Evolutionary conservation across 2,797 vertebrate genomes (phyloP), one percentile per base, ranked within the genome.

Genomic region (Enteromius viviparus): DNA sequence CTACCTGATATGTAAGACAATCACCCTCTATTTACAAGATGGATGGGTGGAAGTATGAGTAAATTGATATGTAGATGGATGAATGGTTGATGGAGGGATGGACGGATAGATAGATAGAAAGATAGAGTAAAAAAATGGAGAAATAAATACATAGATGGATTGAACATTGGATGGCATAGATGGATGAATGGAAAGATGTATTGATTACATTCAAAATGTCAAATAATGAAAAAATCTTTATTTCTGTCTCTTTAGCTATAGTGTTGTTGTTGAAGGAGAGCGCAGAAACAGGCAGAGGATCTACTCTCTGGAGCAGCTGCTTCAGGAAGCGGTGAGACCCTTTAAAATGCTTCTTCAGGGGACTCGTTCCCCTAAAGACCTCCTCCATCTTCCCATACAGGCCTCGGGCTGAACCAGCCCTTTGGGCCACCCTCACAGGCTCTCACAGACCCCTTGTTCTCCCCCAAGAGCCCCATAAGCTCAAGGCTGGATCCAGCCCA

Each of bases 271-370:
- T 0, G 97, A 99, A 86, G 97, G 98, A 0, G 97, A 99, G 90
- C 92, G 98, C 76, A 97, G 97, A 60, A 98, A 98, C 92, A 94
- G 97, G 10, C 97, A 96, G 72, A 94, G 96, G 62, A 95, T 98
- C 91, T 99, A 98, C 92, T 98, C 97, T 0, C 91, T 97, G 93
- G 98, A 99, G 89, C 98, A 99, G 89, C 95, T 99, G 53, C 94
- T 99, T 74, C 97, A 97, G 92, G 98, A 98, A 91, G 97, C 97
- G 71, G 98, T 98, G 90, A 96, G 97, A 37, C 45, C 34, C 60
- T 55, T 82, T 76, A 76, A 70, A 87, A 75, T 71, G 10, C 29
- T 77, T 66, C 51, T 78, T 77, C 76, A 76, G 66, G 60, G 66
- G 23, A 29, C 23, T 45, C 47, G 29, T 72, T 65, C 32, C 58